These are phyloP conservation scores for Phrixothrix hirtus DNA, from an alignment of 2,888 invertebrate genomes.

Conservation along the genomic window DNA sequence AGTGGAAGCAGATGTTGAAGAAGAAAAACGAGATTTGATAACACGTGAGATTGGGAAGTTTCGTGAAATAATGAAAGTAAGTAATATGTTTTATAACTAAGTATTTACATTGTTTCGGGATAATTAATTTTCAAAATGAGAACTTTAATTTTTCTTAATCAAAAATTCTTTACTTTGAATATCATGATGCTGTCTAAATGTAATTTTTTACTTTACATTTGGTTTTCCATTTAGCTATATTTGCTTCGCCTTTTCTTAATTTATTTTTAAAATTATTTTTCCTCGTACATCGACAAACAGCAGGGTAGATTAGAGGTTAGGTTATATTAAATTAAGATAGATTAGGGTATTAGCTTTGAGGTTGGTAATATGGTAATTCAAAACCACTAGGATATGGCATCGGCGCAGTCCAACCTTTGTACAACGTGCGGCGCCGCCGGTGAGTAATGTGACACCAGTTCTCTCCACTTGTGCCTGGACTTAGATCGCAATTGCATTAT, in stretches of 20 bases:
- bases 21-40: slow-evolving; percentile 94
- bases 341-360: slow-evolving; percentile 49
- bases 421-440: slow-evolving; percentile 57
- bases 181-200: too few relatives aligned
- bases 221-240: too few relatives aligned
- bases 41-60: slow-evolving; percentile 97
- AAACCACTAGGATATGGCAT: slow-evolving; percentile 58
- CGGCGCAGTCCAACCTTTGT: slow-evolving; percentile 56
- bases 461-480: slow-evolving; percentile 38
- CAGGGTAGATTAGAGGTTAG: slow-evolving; percentile 16
- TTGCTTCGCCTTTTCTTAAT: background rate
- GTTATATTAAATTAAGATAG: slow-evolving; percentile 28
- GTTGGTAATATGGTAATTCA: slow-evolving; percentile 57
- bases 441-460: slow-evolving; percentile 53
- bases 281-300: slow-evolving; percentile 5
- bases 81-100: too few relatives aligned
- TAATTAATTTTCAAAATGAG: too few relatives aligned
- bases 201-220: too few relatives aligned
- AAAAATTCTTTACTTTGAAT: too few relatives aligned
- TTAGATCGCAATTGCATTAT: slow-evolving; percentile 40
- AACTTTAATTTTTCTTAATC: too few relatives aligned
- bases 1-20: slow-evolving; percentile 89
- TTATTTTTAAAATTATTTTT: slow-evolving; percentile 12
- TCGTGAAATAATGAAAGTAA: slow-evolving; percentile 95
- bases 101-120: too few relatives aligned